Evolutionary conservation across 2,113 vertebrate genomes (phyloP), one percentile per base, ranked within the genome.

Genomic region (Mixornis gularis): DNA sequence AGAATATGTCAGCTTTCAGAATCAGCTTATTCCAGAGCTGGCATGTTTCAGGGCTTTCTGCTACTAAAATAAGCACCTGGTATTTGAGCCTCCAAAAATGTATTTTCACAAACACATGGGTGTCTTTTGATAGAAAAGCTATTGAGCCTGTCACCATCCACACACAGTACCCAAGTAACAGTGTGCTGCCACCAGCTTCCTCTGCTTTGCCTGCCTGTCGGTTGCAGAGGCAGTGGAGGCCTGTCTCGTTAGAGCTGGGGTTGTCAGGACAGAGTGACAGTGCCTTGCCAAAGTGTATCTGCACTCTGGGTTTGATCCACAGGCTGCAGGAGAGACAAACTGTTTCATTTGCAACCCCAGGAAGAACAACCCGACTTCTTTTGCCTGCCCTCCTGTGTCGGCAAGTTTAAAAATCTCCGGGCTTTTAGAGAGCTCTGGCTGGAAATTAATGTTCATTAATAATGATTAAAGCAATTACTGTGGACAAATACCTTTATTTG

Each of bases 41-140:
- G 94, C 92, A 70, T 64, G 49, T 91, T 91, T 89, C 91, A 84
- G 78, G 63, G 48, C 80, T 92, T 94, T 93, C 87, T 93, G 86
- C 69, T 92, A 85, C 83, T 91, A 91, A 95, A 96, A 96, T 85
- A 93, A 89, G 87, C 70, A 92, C 92, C 95, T 91, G 59, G 85
- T 82, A 85, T 90, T 88, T 95, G 91, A 96, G 92, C 92, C 95
- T 92, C 63, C 83, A 90, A 94, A 83, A 96, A 92, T 12, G 66
- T 62, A 70, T 88, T 97, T 95, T 94, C 85, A 84, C 77, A 95
- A 96, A 91, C 88, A 94, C 79, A 92, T 1, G 48, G 44, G 79
- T 88, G 77, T 85, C 88, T 92, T 92, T 85, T 93, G 88, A 91
- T 85, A 95, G 87, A 85, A 92, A 95, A 96, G 91, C 79, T 89